phyloP scores from a whole-genome alignment of 2,113 vertebrate genomes.

The Lipophrys pholis region DNA sequence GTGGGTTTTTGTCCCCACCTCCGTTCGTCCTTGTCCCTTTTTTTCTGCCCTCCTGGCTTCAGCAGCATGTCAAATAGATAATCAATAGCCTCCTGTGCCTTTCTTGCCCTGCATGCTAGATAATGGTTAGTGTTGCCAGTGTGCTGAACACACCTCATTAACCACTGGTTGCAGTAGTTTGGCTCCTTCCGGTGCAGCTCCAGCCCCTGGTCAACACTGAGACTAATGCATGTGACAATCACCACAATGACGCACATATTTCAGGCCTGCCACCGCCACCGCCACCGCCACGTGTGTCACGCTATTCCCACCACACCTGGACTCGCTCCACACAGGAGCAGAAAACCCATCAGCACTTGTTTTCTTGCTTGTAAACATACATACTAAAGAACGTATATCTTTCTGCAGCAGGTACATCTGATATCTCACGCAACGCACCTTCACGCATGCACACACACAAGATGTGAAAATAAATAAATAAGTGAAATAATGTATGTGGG shows the following conservation, averaged over 20 bases:
- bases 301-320: slow-evolving; percentile 3
- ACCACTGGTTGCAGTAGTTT: slow-evolving; percentile 61
- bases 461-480: neutral
- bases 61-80: slow-evolving; percentile 68
- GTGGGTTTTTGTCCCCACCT: neutral
- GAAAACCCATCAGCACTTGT: neutral
- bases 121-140: slow-evolving; percentile 66
- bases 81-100: slow-evolving; percentile 65
- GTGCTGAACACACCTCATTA: slow-evolving; percentile 75
- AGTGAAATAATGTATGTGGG: slow-evolving; percentile 6
- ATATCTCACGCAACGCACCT: neutral
- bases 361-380: neutral
- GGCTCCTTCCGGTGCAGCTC: slow-evolving; percentile 41
- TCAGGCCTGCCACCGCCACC: slow-evolving; percentile 45
- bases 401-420: neutral
- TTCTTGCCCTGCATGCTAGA: slow-evolving; percentile 59
- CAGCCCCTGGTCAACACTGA: slow-evolving; percentile 49
- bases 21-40: slow-evolving; percentile 4
- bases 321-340: slow-evolving; percentile 11
- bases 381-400: neutral
- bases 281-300: neutral
- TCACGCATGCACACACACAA: neutral
- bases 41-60: slow-evolving; percentile 33
- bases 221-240: slow-evolving; percentile 72
- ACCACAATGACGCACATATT: slow-evolving; percentile 56